phyloP scores from a whole-genome alignment of 2,797 vertebrate species.

The Scolopax bukidnonensis region DNA sequence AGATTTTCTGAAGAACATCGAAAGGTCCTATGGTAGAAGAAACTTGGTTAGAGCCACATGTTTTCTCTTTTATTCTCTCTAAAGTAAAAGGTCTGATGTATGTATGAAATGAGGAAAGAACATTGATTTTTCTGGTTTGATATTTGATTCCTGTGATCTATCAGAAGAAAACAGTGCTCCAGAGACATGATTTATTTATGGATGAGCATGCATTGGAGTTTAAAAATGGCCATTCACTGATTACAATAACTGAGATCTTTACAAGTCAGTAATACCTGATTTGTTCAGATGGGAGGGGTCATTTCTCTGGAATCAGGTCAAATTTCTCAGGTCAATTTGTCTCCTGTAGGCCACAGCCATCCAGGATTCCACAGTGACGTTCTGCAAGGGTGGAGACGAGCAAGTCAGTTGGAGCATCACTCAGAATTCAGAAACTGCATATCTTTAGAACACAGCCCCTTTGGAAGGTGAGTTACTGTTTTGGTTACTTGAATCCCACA shows the following conservation, averaged over 20 bases:
- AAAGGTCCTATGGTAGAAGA: not conserved
- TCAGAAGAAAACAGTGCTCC: not conserved
- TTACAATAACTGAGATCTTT: not conserved
- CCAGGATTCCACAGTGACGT: not conserved
- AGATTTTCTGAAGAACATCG: not conserved
- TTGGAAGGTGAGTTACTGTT: not conserved
- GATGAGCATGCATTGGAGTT: not conserved
- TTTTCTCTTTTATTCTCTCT: not conserved
- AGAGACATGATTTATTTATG: not conserved
- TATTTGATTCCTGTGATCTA: not conserved
- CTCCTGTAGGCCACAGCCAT: not conserved
- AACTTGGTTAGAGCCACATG: not conserved
- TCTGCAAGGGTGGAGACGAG: not conserved
- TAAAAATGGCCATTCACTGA: not conserved
- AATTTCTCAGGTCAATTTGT: not conserved
- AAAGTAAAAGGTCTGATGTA: not conserved
- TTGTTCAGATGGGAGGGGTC: not conserved
- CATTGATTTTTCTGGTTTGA: not conserved
- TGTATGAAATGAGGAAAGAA: not conserved
- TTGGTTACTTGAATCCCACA: not conserved
- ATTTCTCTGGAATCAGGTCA: not conserved
- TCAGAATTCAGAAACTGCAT: not conserved
- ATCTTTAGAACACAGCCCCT: not conserved
- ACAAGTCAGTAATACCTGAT: not conserved
- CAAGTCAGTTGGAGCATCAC: not conserved